Evolutionary conservation across 1,140 invertebrate species (phyloP), one percentile per base, ranked within the genome.

Genomic region (Brachionus koreanus): DNA sequence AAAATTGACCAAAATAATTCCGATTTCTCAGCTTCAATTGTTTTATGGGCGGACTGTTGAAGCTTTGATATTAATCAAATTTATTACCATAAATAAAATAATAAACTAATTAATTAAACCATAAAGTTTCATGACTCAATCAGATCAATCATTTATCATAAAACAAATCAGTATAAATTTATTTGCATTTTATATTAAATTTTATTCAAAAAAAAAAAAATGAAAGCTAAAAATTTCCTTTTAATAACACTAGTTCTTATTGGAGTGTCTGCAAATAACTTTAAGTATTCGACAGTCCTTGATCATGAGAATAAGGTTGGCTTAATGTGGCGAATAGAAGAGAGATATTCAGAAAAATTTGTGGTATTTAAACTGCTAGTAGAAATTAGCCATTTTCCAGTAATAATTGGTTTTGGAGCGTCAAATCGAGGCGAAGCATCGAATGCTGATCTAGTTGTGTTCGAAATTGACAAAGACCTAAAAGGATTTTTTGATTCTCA

Each of bases 401-500:
- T 84, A 29, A 84, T 86, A 83, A 84, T 88, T 23, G 86, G 84
- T 0, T 83, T 88, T 6, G 96, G 96, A 39, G 98, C 98, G 89
- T 98, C 96, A 0, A 92, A 96, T 86, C 92, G 94, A 84, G 96
- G 96, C 4, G 90, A 93, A 46, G 81, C 91, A 0, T 90, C 90
- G 35, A 91, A 92, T 49, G 93, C 94, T 1, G 96, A 98, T 90
- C 92, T 94, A 83, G 96, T 94, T 85, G 87, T 97, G 10, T 90
- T 95, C 39, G 94, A 93, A 92, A 89, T 90, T 3, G 91, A 93
- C 85, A 91, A 91, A 89, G 91, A 90, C 83, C 90, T 90, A 29
- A 88, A 87, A 83, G 87, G 91, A 69, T 90, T 91, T 84, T 90
- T 93, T 85, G 76, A 79, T 37, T 79, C 49, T 0, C 35, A 57